These are phyloP conservation scores for Quiscalus mexicanus DNA, from an alignment of 2,113 vertebrate species.

Conservation along the genomic window DNA sequence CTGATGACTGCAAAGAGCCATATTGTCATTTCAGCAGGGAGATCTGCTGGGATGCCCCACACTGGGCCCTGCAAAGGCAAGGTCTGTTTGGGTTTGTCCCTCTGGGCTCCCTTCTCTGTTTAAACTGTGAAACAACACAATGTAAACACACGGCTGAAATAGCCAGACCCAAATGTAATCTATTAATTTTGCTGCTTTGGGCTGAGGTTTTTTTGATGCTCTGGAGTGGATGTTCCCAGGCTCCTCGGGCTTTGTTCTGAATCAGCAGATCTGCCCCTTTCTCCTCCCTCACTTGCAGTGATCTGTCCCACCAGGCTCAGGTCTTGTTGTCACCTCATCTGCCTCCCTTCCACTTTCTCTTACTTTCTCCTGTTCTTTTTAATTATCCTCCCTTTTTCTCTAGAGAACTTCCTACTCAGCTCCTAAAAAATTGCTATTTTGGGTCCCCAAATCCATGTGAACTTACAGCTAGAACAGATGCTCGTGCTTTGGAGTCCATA, in stretches of 20 bases:
- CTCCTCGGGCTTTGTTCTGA: neutral
- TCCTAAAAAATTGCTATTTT: neutral
- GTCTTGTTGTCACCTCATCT: neutral
- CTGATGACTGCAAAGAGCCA: neutral
- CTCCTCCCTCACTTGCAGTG: neutral
- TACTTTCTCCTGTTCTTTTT: neutral
- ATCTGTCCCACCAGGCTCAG: neutral
- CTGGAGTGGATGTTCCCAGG: neutral
- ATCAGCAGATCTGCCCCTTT: neutral
- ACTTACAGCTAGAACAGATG: neutral
- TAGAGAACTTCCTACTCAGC: neutral
- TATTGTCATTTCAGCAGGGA: neutral
- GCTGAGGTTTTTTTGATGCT: neutral
- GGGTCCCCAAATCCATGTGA: neutral
- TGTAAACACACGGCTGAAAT: neutral
- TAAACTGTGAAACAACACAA: neutral
- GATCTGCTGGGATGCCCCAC: neutral
- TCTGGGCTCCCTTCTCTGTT: conserved; percentile 9
- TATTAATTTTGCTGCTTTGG: neutral
- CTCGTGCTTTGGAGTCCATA: fast-evolving
- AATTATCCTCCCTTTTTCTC: neutral
- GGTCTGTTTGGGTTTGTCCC: conserved; percentile 7
- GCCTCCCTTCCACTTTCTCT: neutral
- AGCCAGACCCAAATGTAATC: neutral
- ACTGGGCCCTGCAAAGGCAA: neutral